Percentiles rank a stretch among this genome's conserved stretches.
phyloP scores from a whole-genome alignment of 2,797 vertebrate species.

The Aeoliscus strigatus region DNA sequence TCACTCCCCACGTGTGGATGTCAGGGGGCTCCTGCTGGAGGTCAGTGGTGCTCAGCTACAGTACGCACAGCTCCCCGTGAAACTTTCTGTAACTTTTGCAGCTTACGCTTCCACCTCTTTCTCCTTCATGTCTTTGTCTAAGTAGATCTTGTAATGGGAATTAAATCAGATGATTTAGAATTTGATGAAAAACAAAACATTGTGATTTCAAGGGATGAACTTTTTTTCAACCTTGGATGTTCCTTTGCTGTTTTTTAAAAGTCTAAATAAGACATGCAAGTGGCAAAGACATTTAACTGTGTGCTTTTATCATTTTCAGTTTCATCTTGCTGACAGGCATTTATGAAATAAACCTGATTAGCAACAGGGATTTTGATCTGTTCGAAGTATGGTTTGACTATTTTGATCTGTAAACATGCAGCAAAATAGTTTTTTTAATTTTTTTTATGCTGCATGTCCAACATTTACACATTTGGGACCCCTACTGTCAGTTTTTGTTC shows the following conservation, averaged over 20 bases:
- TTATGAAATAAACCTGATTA: too few species aligned
- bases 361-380: too few species aligned
- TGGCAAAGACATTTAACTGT: slow-evolving; percentile 14
- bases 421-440: slow-evolving; percentile 4
- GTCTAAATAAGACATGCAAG: slow-evolving; percentile 16
- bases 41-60: slow-evolving; percentile 64
- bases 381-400: too few species aligned
- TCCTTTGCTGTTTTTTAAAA: background rate
- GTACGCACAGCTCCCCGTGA: slow-evolving; percentile 52
- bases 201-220: slow-evolving; percentile 10
- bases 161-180: background rate
- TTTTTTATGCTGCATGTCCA: background rate
- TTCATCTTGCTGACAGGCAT: too few species aligned
- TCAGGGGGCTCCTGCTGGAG: slow-evolving; percentile 37
- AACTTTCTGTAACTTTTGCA: slow-evolving; percentile 57
- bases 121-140: slow-evolving; percentile 48
- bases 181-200: background rate
- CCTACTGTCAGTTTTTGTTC: slow-evolving; percentile 1
- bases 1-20: slow-evolving; percentile 31
- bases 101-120: slow-evolving; percentile 55
- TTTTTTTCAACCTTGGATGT: slow-evolving; percentile 13
- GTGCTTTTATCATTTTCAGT: background rate
- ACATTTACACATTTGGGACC: background rate
- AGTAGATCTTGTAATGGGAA: slow-evolving; percentile 18
- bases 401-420: slow-evolving; percentile 4